Percentiles rank a stretch among this genome's conserved stretches.
These are phyloP conservation scores for Rachycentron canadum DNA, from an alignment of 2,797 vertebrate genomes.

Conservation along the genomic window DNA sequence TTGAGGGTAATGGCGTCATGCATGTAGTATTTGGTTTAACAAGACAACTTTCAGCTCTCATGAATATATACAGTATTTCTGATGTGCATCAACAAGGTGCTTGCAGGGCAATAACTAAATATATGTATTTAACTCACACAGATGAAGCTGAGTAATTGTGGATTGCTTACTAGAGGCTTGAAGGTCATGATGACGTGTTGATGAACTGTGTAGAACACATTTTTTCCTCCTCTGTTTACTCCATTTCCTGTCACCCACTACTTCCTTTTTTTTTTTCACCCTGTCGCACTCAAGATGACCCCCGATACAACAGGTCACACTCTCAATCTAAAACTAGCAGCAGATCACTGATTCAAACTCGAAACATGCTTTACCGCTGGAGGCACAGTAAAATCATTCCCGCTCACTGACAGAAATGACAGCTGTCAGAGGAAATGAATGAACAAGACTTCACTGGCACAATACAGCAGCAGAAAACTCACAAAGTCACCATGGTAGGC, in stretches of 20 bases:
- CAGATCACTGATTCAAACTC: constrained; percentile 44
- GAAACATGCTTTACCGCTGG: constrained; percentile 42
- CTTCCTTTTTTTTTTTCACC: constrained; percentile 4
- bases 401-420: constrained; percentile 58
- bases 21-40: constrained; percentile 15
- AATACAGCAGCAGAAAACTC: constrained; percentile 21
- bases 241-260: neutral
- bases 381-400: constrained; percentile 45
- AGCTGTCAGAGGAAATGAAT: constrained; percentile 61
- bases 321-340: constrained; percentile 59
- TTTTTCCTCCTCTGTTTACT: constrained; percentile 25
- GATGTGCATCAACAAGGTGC: constrained; percentile 21
- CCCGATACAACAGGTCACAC: constrained; percentile 43
- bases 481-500: neutral
- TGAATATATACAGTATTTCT: constrained; percentile 16
- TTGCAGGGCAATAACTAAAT: constrained; percentile 10
- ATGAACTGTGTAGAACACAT: constrained; percentile 26
- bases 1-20: constrained; percentile 22
- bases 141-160: constrained; percentile 19
- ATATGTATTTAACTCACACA: constrained; percentile 9
- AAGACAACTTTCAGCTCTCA: neutral
- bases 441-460: constrained; percentile 29
- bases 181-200: constrained; percentile 13
- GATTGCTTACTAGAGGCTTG: constrained; percentile 4
- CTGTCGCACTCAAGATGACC: constrained; percentile 38